Conservation (phyloP, 2,113 vertebrate species). For the Toxotes jaculatrix region DNA sequence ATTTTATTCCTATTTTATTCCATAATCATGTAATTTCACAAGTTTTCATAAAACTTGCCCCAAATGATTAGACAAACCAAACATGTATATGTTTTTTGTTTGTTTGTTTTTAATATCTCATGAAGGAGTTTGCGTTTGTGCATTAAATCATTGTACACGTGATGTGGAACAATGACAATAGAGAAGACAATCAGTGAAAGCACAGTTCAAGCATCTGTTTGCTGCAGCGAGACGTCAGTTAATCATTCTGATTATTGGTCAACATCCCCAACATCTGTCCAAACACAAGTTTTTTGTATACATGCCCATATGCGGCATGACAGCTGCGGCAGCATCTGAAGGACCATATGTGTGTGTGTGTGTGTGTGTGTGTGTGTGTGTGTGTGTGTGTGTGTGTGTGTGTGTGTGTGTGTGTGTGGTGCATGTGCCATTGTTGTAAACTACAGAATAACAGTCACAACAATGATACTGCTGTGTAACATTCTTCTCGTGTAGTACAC, state of each 20-base stretch:
- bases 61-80: neutral
- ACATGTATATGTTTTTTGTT: neutral
- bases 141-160: neutral
- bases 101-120: neutral
- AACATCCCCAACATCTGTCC: slow-evolving; percentile 60
- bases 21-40: no score
- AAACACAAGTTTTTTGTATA: neutral
- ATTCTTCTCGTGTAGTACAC: neutral
- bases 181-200: slow-evolving; percentile 15
- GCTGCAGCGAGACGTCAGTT: neutral
- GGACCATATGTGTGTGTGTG: slow-evolving; percentile 26
- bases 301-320: slow-evolving; percentile 29
- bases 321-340: slow-evolving; percentile 59
- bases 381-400: neutral
- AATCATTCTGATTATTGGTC: slow-evolving; percentile 57
- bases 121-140: neutral
- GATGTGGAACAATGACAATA: neutral
- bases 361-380: neutral
- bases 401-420: neutral
- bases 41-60: no score
- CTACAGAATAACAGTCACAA: neutral
- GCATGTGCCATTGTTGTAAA: neutral
- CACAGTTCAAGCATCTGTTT: slow-evolving; percentile 14
- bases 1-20: no score
- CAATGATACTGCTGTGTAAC: neutral